phyloP scores from a whole-genome alignment of 1,140 invertebrate genomes.

The Leptopilina clavipes region DNA sequence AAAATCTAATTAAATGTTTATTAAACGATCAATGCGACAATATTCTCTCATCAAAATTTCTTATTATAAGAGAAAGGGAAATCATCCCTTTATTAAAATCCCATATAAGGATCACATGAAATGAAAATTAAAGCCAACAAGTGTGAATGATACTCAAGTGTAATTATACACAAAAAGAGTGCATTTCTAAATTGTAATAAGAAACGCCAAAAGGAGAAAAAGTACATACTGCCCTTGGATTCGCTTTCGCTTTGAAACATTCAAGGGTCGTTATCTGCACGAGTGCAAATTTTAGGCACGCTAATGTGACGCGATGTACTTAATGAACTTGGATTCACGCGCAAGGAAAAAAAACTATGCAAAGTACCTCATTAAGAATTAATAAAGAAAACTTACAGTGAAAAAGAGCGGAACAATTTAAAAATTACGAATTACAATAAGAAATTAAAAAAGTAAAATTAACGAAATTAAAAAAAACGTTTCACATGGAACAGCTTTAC shows the following conservation, averaged over 20 bases:
- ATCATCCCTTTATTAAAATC: no score
- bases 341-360: neutral
- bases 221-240: conserved; percentile 32
- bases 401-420: neutral
- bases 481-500: no score
- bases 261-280: conserved; percentile 34
- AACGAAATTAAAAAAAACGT: no score
- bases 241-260: conserved; percentile 24
- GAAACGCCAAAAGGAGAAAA: conserved; percentile 1
- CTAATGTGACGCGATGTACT: conserved; percentile 10
- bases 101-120: no score
- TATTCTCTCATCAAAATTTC: neutral
- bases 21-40: neutral
- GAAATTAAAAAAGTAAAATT: no score
- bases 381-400: neutral
- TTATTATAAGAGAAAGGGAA: no score
- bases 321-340: neutral
- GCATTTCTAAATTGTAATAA: conserved; percentile 25
- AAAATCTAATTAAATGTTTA: conserved; percentile 15
- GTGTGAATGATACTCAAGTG: no score
- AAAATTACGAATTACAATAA: no score
- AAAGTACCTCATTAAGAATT: conserved; percentile 22
- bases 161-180: conserved; percentile 7
- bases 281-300: conserved; percentile 32
- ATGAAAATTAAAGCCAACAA: no score